Evolutionary conservation across 1,140 invertebrate genomes (phyloP), one percentile per base, ranked within the genome.

Genomic region (Heliothis virescens): DNA sequence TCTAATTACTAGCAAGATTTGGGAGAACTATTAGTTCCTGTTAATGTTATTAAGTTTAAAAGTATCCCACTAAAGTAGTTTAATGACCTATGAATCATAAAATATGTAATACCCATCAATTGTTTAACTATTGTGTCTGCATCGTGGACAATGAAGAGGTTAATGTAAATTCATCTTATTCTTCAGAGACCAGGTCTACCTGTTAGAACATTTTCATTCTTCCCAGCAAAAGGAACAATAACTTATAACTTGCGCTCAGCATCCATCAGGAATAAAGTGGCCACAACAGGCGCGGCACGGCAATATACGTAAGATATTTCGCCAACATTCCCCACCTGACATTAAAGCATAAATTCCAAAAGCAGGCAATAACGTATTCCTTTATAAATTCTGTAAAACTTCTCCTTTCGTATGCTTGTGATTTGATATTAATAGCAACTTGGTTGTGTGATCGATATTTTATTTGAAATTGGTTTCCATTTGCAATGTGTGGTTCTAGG

Each of bases 281-380:
- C 79, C 74, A 76, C 74, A 76, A 67, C 11, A 59, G n/a, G 53
- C n/a, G 26, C 18, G 52, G 41, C 53, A 63, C 69, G 78, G 73
- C 80, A 67, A 82, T 78, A 82, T 77, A 67, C n/a, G 63, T 21
- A 16, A 72, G 60, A 48, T 62, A 81, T 77, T 81, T 52, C 69
- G 65, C 53, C 21, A 53, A 53, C 69, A 73, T 65, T 47, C 80
- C 18, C 18, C 71, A 72, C 59, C 59, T 79, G 59, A 79, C 77
- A 79, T 82, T 73, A 55, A 0, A 15, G 60, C 47, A 76, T 76
- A 76, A 76, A 76, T 76, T 48, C 41, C 18, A 29, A 21, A 26
- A 71, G 26, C 67, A 26, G 41, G 48, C 67, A 71, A 71, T 53
- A 71, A 71, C 48, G 15, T 52, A 71, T 71, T 34, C 67, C 21